Base-by-base conservation (phyloP, 2,888 invertebrate genomes). In the Dasysyrphus tricinctus region DNA sequence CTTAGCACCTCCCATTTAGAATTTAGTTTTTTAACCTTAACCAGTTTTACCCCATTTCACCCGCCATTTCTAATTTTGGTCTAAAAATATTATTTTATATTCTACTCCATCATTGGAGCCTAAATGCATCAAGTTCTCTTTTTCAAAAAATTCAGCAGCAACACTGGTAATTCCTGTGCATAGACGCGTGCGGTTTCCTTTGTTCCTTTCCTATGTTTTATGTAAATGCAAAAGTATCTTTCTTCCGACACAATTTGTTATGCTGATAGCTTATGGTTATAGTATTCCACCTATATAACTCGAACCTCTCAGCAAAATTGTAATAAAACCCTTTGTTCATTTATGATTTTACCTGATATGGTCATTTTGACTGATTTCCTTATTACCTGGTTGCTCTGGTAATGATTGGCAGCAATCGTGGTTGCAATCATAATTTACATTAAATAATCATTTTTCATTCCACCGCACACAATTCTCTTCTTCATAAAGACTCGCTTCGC, bases 331-430 rank as follows among this genome's bases (percentile, higher is more conserved):
- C 61, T 61, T 61, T 39, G 39, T 61, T 59, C 39, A n/a, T 19
- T 24, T 59, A 49, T 44, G 32, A 63, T 44, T 65, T 29, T 34
- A 49, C 47, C 47, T 47, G 19, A 59, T 47, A 44, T 16, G 42
- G 39, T 16, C 51, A n/a, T 63, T 39, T 59, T 42, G 39, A 65
- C 32, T 34, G 39, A 49, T 74, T 74, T 69, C 69, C 65, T 74
- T 72, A 59, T 69, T 69, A n/a, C 69, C 29, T 44, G 16, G 34
- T 67, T 67, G 69, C 59, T 74, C 63, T 37, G 78, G 37, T 56
- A 72, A 78, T 57, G 65, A 79, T 73, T 79, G 37, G 19, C 70
- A 49, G 32, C 61, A 49, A 29, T 49, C 67, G 59, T 69, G 61
- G 51, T n/a, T 32, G 14, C 34, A 61, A 63, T 54, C 51, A 61